Evolutionary conservation across 2,797 vertebrate genomes (phyloP).

Genomic region (Champsocephalus gunnari): DNA sequence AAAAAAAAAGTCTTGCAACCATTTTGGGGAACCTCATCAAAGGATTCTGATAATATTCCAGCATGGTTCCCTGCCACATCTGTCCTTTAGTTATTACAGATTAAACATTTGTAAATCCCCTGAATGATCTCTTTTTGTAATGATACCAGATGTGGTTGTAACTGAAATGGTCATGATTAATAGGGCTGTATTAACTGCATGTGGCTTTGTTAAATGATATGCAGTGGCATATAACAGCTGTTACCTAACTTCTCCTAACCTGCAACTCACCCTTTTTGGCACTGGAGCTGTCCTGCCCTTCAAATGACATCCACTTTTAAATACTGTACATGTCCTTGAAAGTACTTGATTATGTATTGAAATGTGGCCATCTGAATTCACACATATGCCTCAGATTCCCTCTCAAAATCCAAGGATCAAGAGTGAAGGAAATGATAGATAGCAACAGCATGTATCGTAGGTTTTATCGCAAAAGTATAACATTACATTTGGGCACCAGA

Average conservation of each 20-base stretch:
- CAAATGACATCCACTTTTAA: slow-evolving; percentile 26
- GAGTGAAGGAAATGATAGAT: slow-evolving; percentile 11
- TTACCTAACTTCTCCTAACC: slow-evolving; percentile 27
- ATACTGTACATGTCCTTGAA: slow-evolving; percentile 35
- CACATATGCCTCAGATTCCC: slow-evolving; percentile 13
- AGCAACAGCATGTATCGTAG: no score
- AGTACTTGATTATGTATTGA: slow-evolving; percentile 66
- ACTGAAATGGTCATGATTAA: slow-evolving; percentile 30
- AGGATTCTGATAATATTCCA: background rate
- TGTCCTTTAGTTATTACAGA: slow-evolving; percentile 42
- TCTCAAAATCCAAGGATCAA: slow-evolving; percentile 36
- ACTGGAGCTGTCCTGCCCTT: slow-evolving; percentile 5
- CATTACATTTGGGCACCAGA: no score
- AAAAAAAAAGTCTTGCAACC: background rate
- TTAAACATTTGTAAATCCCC: slow-evolving; percentile 50
- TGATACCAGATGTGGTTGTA: slow-evolving; percentile 33
- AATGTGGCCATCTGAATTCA: slow-evolving; percentile 35
- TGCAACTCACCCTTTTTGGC: slow-evolving; percentile 5
- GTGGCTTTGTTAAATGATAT: slow-evolving; percentile 31
- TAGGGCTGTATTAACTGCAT: slow-evolving; percentile 14
- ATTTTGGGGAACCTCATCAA: slow-evolving; percentile 8
- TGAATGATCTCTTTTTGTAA: slow-evolving; percentile 33
- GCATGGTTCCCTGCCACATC: slow-evolving; percentile 21
- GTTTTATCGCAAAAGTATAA: no score
- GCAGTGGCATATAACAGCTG: slow-evolving; percentile 23